Conservation (phyloP, 2,888 invertebrate genomes). For the Patella pellucida region DNA sequence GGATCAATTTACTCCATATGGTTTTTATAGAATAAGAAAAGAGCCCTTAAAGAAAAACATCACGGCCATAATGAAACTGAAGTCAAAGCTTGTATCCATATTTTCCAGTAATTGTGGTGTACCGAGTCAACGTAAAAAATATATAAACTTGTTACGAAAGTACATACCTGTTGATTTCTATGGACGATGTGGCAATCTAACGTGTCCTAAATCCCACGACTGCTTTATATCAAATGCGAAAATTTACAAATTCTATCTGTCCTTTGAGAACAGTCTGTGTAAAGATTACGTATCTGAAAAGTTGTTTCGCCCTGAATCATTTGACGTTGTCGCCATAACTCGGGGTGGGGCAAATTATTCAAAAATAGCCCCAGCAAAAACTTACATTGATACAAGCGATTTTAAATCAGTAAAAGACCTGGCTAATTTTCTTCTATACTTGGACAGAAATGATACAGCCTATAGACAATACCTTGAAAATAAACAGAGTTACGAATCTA, state of each 20-base stretch:
- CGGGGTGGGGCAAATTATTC: constrained; percentile 33
- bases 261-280: constrained; percentile 37
- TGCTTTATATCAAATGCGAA: constrained; percentile 16
- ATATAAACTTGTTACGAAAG: constrained; percentile 24
- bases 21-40: constrained; percentile 2
- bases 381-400: constrained; percentile 16
- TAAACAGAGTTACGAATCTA: too few species aligned
- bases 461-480: too few species aligned
- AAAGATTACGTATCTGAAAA: constrained; percentile 36
- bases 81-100: constrained; percentile 26
- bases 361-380: constrained; percentile 16
- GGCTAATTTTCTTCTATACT: constrained; percentile 17
- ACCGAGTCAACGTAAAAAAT: constrained; percentile 23
- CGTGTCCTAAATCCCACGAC: background rate
- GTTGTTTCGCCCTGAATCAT: constrained; percentile 18
- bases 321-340: constrained; percentile 29
- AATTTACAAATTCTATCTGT: constrained; percentile 32
- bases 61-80: constrained; percentile 2
- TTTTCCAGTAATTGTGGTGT: constrained; percentile 27
- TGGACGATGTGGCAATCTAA: constrained; percentile 29
- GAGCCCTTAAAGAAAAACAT: constrained; percentile 16
- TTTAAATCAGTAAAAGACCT: constrained; percentile 18
- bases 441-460: constrained; percentile 10
- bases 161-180: constrained; percentile 27
- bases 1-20: constrained; percentile 33